These are phyloP conservation scores for Caenorhabditis sp. DNA, from an alignment of 2,888 invertebrate species.

Conservation along the genomic window DNA sequence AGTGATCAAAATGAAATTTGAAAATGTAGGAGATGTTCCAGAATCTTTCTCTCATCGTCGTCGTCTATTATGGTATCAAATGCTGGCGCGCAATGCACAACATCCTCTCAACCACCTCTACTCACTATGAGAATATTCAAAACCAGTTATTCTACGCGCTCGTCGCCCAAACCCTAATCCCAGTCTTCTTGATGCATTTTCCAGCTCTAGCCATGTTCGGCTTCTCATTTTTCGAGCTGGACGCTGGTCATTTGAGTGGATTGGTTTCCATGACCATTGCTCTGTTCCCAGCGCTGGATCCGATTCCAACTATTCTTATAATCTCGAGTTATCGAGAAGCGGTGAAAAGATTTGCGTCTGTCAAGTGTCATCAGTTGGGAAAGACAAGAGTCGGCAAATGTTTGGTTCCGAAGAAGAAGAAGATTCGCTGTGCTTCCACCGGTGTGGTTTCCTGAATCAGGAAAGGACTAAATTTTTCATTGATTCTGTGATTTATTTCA, in stretches of 20 bases:
- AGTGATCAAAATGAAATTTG: too few species aligned
- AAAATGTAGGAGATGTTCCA: too few species aligned
- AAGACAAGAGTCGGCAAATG: not conserved
- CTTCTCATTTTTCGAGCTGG: slow-evolving; percentile 17
- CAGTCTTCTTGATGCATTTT: slow-evolving; percentile 42
- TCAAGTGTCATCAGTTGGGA: not conserved
- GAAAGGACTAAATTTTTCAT: too few species aligned
- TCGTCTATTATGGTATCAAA: slow-evolving; percentile 2
- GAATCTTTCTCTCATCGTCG: slow-evolving; percentile 13
- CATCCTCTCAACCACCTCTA: not conserved
- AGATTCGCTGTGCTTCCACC: not conserved
- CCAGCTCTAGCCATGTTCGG: slow-evolving; percentile 38
- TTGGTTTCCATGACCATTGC: slow-evolving; percentile 37
- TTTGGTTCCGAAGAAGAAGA: not conserved
- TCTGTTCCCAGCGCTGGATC: slow-evolving; percentile 40
- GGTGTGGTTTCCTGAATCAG: too few species aligned
- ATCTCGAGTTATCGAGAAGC: slow-evolving; percentile 34
- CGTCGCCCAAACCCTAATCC: slow-evolving; percentile 48
- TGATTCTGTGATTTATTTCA: too few species aligned
- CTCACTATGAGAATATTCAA: slow-evolving; percentile 8
- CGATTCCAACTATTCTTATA: slow-evolving; percentile 42
- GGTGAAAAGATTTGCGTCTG: not conserved
- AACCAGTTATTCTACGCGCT: slow-evolving; percentile 41
- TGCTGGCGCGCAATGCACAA: slow-evolving; percentile 16
- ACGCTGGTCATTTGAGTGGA: slow-evolving; percentile 25